Evolutionary conservation across 2,797 vertebrate genomes (phyloP).

Genomic region (Phrynocephalus guinanensis): DNA sequence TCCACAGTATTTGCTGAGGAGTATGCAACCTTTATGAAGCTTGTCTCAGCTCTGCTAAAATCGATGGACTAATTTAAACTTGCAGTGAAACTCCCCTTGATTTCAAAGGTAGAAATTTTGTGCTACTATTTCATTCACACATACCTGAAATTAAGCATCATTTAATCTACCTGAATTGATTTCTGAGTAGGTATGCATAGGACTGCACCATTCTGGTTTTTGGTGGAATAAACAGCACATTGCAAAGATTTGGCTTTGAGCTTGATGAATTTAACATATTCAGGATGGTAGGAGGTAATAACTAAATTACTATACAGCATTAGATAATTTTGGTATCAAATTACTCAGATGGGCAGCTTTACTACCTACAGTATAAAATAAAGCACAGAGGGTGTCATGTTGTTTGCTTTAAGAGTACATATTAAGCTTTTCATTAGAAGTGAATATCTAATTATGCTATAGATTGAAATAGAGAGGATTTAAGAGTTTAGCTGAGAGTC

Average conservation of each 20-base stretch:
- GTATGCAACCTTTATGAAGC: not conserved
- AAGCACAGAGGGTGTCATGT: fast-evolving
- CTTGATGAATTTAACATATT: not conserved
- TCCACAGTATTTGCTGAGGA: not conserved
- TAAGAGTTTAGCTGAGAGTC: conserved; percentile 24
- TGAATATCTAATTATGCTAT: conserved; percentile 15
- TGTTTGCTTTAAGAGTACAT: not conserved
- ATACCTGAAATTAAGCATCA: not conserved
- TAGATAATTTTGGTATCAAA: not conserved
- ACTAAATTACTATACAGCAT: not conserved
- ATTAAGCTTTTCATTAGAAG: conserved; percentile 3
- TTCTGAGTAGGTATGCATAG: not conserved
- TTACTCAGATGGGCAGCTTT: not conserved
- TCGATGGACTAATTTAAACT: not conserved
- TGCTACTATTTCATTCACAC: not conserved
- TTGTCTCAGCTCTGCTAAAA: not conserved
- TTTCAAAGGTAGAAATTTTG: not conserved
- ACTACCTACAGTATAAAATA: not conserved
- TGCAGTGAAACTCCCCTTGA: not conserved
- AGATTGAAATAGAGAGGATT: not conserved
- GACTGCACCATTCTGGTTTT: not conserved
- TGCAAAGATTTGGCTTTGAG: not conserved
- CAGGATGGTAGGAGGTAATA: not conserved
- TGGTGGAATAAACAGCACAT: not conserved
- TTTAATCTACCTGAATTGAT: not conserved